These are phyloP conservation scores for Periophthalmodon schlosseri DNA, from an alignment of 2,113 vertebrate species.

Conservation along the genomic window DNA sequence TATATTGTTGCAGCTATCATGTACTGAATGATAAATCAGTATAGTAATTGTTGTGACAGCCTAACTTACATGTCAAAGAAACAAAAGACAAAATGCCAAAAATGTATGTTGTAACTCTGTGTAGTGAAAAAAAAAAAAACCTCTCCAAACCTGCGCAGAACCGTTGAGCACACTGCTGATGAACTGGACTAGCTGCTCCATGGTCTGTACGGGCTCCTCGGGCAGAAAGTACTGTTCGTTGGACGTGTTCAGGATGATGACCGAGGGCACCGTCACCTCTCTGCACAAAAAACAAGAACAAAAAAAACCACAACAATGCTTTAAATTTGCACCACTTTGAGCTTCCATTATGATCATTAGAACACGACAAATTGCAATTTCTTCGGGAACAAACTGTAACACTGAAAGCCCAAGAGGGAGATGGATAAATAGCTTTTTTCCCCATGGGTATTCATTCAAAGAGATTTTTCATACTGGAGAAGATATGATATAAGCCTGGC, in stretches of 20 bases:
- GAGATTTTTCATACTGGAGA: slow-evolving; percentile 16
- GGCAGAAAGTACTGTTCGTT: slow-evolving; percentile 97
- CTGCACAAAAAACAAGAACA: slow-evolving; percentile 72
- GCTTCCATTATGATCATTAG: slow-evolving; percentile 51
- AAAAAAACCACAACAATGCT: slow-evolving; percentile 38
- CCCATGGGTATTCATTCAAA: slow-evolving; percentile 48
- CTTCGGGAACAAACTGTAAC: slow-evolving; percentile 48
- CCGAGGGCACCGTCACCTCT: slow-evolving; percentile 87
- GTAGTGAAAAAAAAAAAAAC: not conserved
- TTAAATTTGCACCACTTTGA: slow-evolving; percentile 32
- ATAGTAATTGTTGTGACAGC: too few species aligned
- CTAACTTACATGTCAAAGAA: too few species aligned
- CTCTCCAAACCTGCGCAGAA: slow-evolving; percentile 82
- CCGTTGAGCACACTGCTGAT: slow-evolving; percentile 91
- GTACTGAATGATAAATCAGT: too few species aligned
- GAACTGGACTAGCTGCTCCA: slow-evolving; percentile 91
- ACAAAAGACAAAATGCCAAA: too few species aligned
- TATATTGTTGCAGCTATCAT: too few species aligned
- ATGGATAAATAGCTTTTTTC: slow-evolving; percentile 52
- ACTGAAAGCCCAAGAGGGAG: slow-evolving; percentile 32
- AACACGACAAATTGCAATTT: slow-evolving; percentile 39
- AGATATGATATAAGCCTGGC: slow-evolving; percentile 20
- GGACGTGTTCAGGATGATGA: slow-evolving; percentile 95
- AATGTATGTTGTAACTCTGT: too few species aligned
- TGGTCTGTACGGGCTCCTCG: slow-evolving; percentile 77